A percentile compares a stretch with the other conserved stretches of the same genome.
Evolutionary conservation across 2,797 vertebrate genomes (phyloP).

Genomic region (Chromis chromis): DNA sequence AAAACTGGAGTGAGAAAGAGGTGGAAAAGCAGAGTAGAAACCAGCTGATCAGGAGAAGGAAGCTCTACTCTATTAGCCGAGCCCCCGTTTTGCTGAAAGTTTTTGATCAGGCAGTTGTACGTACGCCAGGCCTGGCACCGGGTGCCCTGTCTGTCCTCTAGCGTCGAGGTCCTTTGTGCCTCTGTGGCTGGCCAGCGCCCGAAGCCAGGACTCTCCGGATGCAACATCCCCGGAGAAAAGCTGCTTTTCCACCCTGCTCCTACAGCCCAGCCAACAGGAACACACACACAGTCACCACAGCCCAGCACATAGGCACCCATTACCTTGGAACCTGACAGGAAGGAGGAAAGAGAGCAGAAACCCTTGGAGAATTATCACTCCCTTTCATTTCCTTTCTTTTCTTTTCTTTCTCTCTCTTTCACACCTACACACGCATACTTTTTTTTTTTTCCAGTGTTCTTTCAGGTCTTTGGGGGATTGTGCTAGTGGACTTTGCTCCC

Average conservation of each 20-base stretch:
- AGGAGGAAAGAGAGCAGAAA: conserved; percentile 69
- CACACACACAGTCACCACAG: conserved; percentile 51
- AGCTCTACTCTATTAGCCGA: conserved; percentile 53
- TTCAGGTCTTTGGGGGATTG: conserved; percentile 76
- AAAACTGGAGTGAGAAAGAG: conserved; percentile 41
- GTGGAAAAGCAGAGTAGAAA: conserved; percentile 57
- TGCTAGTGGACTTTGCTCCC: conserved; percentile 81
- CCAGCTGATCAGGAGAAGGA: conserved; percentile 50
- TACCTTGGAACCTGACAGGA: conserved; percentile 74
- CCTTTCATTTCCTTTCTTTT: conserved; percentile 53
- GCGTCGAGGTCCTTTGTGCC: conserved; percentile 67
- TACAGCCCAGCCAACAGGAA: conserved; percentile 62
- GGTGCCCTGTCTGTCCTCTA: conserved; percentile 62
- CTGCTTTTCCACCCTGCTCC: conserved; percentile 65
- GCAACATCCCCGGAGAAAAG: conserved; percentile 74
- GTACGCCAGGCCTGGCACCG: conserved; percentile 76
- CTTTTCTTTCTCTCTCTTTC: conserved; percentile 28
- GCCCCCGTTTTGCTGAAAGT: conserved; percentile 57
- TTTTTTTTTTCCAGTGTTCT: conserved; percentile 60
- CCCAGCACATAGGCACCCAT: conserved; percentile 66
- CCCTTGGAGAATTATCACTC: conserved; percentile 76
- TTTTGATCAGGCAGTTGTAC: conserved; percentile 69
- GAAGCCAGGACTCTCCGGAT: conserved; percentile 76
- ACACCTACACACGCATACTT: conserved; percentile 25
- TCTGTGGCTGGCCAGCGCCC: conserved; percentile 56